These are phyloP conservation scores for Erithacus rubecula DNA, from an alignment of 2,797 vertebrate genomes.

Conservation along the genomic window DNA sequence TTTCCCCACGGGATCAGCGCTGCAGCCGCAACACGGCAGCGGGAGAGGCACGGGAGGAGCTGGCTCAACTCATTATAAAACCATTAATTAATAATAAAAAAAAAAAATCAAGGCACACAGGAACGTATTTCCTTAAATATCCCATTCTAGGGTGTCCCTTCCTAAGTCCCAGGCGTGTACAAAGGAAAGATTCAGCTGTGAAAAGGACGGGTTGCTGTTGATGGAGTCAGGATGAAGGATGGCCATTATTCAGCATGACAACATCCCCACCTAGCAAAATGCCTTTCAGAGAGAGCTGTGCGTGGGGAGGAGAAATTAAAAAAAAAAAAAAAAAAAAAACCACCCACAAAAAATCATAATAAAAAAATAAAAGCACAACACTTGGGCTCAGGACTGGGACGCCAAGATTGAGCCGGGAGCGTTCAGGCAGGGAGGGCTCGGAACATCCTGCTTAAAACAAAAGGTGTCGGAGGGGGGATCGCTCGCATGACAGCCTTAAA, in stretches of 20 bases:
- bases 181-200: not conserved
- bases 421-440: rapidly evolving
- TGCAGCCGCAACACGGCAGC: not conserved
- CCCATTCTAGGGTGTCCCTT: not conserved
- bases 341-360: too few species aligned
- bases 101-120: not conserved
- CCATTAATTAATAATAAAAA: not conserved
- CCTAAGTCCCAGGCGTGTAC: not conserved
- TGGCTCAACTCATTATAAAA: not conserved
- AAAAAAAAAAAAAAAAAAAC: not conserved
- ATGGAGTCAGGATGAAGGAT: not conserved
- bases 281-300: not conserved
- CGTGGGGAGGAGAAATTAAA: not conserved
- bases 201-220: not conserved
- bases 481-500: not conserved
- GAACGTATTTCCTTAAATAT: not conserved
- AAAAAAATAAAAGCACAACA: not conserved
- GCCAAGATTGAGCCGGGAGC: rapidly evolving
- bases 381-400: not conserved
- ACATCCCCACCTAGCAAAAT: not conserved
- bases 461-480: conserved; percentile 25
- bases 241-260: not conserved
- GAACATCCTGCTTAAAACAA: conserved; percentile 25
- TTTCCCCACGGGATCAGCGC: rapidly evolving
- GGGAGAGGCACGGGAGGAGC: not conserved